Evolutionary conservation across 2,113 vertebrate species (phyloP), one percentile per base, ranked within the genome.

Genomic region (Ciconia boyciana): DNA sequence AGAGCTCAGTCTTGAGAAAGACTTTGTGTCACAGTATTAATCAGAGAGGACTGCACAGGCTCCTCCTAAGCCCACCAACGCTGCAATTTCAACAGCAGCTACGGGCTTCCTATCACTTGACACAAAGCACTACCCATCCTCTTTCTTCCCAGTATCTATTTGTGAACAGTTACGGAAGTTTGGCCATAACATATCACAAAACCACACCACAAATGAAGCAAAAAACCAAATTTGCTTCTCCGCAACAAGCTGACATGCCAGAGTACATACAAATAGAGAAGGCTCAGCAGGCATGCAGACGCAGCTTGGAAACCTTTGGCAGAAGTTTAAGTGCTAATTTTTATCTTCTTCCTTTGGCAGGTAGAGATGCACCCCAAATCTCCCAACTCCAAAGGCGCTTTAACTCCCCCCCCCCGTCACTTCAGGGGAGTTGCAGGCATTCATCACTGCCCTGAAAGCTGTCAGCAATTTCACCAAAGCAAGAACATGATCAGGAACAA

Each of bases 51-150:
- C 18, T 16, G 9, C 28, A 49, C 0, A 21, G n/a, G 61, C 25
- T 66, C 51, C 39, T 43, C 43, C 51, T 28, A 36, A 65, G 10
- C 31, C 31, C 57, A 70, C 10, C 49, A 36, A 6, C 0, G 0
- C 28, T 34, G 18, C 32, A 55, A 49, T 8, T 44, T 34, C 54
- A 64, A 7, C 22, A 39, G 26, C 25, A 21, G 11, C 22, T 20
- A 21, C 0, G 0, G 19, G 36, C 39, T 20, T 51, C 28, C 66
- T 22, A 6, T 18, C 32, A 2, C 31, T n/a, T 19, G 2, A 4
- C 48, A 62, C 28, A 26, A 74, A 32, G 20, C 16, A 36, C 22
- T 26, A 10, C 2, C 41, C 72, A 44, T 7, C 31, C n/a, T 54
- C 24, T 36, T 31, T 8, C 32, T 62, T 69, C 26, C 29, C 80